phyloP scores from a whole-genome alignment of 2,797 vertebrate species.

The Cephalopachus bancanus region DNA sequence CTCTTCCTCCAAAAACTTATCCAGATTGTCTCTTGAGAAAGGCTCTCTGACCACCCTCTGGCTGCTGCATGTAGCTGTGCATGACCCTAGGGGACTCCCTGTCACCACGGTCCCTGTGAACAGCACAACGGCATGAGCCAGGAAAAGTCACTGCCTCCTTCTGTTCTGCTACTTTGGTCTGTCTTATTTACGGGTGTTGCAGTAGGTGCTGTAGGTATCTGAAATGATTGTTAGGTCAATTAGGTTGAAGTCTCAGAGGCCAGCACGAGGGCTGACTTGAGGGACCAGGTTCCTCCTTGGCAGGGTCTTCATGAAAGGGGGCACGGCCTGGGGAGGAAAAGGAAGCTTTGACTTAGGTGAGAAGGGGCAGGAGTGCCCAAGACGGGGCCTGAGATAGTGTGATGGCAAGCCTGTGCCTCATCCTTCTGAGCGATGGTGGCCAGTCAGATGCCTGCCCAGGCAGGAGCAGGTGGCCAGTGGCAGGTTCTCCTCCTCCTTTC shows the following conservation, averaged over 20 bases:
- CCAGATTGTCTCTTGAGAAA: not conserved
- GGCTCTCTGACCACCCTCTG: not conserved
- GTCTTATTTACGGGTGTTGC: not conserved
- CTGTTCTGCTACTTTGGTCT: too few species aligned
- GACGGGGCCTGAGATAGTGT: fast-evolving
- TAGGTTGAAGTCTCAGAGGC: slow-evolving; percentile 57
- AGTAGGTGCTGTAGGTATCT: not conserved
- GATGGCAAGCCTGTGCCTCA: fast-evolving
- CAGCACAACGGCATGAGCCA: too few species aligned
- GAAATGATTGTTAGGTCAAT: slow-evolving; percentile 34
- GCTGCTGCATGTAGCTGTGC: too few species aligned
- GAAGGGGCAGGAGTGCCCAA: fast-evolving
- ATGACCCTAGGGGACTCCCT: fast-evolving
- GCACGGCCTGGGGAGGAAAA: not conserved
- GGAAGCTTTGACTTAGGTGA: fast-evolving
- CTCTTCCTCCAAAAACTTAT: not conserved
- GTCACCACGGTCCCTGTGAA: fast-evolving
- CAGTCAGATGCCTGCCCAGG: not conserved
- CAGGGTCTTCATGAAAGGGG: not conserved
- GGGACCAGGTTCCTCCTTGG: not conserved
- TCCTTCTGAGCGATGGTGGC: fast-evolving
- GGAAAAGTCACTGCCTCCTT: fast-evolving
- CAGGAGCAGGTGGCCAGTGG: fast-evolving
- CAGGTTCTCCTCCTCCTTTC: fast-evolving
- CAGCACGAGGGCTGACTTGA: slow-evolving; percentile 62